Evolutionary conservation across 37 sponge, comb jelly and placozoan genomes (phyloP), one percentile per base, ranked within the genome.

Genomic region (Axinella damicornis): DNA sequence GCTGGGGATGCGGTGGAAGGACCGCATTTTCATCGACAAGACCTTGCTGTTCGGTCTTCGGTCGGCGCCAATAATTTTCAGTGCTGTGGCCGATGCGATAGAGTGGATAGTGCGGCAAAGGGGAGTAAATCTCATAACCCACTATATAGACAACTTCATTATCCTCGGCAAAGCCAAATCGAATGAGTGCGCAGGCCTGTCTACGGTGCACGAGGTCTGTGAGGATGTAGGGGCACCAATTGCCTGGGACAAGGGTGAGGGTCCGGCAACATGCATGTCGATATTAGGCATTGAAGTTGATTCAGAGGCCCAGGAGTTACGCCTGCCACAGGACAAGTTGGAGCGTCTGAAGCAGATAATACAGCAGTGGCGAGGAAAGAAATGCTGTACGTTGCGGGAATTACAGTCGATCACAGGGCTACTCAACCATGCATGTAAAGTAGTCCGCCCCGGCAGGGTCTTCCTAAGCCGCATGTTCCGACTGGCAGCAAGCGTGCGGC

Each of bases 251-350:
- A 80, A 80, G 39, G 14, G 32, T 16, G 69, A 17, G 19, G 66
- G 69, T 38, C 81, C 81, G 17, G 18, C 69, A 1, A 24, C 81
- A 12, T 37, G 53, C 35, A 4, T 80, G 35, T 2, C 22, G 21
- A 31, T 80, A 15, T 69, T 80, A 17, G 78, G 78, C 9, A 36
- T 70, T 22, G 35, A 32, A 63, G 4, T 77, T 2, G 63, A 77
- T n/a, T 34, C 78, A 4, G 63, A 32, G 19, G 30, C 21, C 20
- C 19, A 16, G 54, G 63, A 57, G 33, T 5, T 77, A 9, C 34
- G 78, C 17, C 78, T 77, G 17, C 78, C 78, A 32, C 33, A 57
- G 62, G 78, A 57, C 19, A 77, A 77, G 34, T 37, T 77, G 21
- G 5, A 25, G 21, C 30, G 57, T 4, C 63, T 77, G 32, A 30